Conservation (phyloP, 1,140 invertebrate genomes). For the Micrasema longulum region DNA sequence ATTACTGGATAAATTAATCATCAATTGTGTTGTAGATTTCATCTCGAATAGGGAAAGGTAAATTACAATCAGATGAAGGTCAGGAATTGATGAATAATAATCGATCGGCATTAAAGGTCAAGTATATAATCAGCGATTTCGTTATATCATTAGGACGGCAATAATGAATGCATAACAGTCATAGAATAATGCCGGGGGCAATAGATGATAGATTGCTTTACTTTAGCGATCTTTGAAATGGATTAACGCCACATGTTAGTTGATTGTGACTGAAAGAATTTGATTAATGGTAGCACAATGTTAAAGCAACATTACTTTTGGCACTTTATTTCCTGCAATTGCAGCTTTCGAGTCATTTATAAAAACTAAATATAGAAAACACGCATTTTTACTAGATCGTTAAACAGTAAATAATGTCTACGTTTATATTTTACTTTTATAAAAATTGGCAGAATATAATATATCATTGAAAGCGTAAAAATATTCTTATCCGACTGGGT, state of each 20-base stretch:
- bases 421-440: too few relatives aligned
- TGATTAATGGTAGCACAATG: not conserved
- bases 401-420: too few relatives aligned
- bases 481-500: too few relatives aligned
- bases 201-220: constrained; percentile 21
- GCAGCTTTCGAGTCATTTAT: too few relatives aligned
- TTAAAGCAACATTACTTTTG: not conserved
- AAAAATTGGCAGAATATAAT: too few relatives aligned
- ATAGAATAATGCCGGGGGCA: constrained; percentile 2
- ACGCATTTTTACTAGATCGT: too few relatives aligned
- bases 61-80: constrained; percentile 29
- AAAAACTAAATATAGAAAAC: too few relatives aligned
- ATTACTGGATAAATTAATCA: too few relatives aligned
- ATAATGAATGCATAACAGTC: constrained; percentile 6
- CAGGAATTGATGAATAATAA: constrained; percentile 32
- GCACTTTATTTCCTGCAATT: not conserved
- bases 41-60: constrained; percentile 24
- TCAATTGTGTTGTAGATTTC: constrained; percentile 28
- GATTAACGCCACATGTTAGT: constrained; percentile 10
- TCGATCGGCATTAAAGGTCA: constrained; percentile 24
- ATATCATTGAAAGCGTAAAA: too few relatives aligned
- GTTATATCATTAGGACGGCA: constrained; percentile 19
- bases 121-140: constrained; percentile 30
- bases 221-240: not conserved
- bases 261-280: not conserved